These are phyloP conservation scores for Caranx melampygus DNA, from an alignment of 2,113 vertebrate species.

Conservation along the genomic window DNA sequence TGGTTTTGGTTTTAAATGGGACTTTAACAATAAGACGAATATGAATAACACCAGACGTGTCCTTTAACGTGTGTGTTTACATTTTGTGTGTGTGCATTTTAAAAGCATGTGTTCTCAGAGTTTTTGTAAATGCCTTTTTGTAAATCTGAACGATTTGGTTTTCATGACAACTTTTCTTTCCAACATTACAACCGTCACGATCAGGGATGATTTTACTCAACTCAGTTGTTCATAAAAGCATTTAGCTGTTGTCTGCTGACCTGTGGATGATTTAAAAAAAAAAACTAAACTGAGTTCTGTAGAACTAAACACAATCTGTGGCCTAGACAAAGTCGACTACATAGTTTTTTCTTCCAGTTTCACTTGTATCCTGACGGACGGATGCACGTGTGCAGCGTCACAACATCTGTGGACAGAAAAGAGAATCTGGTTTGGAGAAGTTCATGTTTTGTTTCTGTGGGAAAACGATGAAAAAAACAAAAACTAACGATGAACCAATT, in stretches of 20 bases:
- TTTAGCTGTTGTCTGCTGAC: constrained; percentile 54
- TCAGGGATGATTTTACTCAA: constrained; percentile 67
- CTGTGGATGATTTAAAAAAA: constrained; percentile 21
- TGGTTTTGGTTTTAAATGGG: constrained; percentile 10
- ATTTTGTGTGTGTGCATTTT: constrained; percentile 52
- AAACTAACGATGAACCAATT: constrained; percentile 1
- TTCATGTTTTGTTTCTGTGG: constrained; percentile 12
- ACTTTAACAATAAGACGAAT: constrained; percentile 24
- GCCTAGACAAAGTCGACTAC: constrained; percentile 35
- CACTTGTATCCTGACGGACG: background rate
- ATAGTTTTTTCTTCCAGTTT: constrained; percentile 21
- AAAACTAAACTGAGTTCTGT: background rate
- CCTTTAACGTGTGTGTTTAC: constrained; percentile 54
- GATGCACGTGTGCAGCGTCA: constrained; percentile 14
- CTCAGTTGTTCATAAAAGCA: constrained; percentile 52
- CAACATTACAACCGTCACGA: constrained; percentile 52
- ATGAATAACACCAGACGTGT: constrained; percentile 43
- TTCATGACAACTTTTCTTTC: constrained; percentile 36
- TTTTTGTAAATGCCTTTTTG: constrained; percentile 66
- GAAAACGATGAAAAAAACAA: background rate
- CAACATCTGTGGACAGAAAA: constrained; percentile 18
- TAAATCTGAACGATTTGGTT: constrained; percentile 47
- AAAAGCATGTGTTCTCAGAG: constrained; percentile 41
- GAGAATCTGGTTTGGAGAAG: background rate
- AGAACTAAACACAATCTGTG: constrained; percentile 39